A percentile compares a stretch with the other conserved stretches of the same genome.
phyloP scores from a whole-genome alignment of 2,888 invertebrate genomes.

The Dascillus cervinus region DNA sequence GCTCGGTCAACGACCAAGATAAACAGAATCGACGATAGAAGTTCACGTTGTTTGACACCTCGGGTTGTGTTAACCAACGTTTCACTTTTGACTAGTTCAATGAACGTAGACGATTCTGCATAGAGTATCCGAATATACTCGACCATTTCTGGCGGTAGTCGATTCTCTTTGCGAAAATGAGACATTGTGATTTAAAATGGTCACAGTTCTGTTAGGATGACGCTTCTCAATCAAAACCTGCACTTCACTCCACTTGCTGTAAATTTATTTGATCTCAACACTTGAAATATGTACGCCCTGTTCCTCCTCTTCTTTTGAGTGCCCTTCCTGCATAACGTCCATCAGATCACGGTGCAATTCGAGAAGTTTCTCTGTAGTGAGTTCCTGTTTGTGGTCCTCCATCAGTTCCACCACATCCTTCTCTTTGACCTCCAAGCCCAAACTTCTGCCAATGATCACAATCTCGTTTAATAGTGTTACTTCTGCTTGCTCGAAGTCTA shows the following conservation, averaged over 20 bases:
- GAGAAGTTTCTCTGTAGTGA: constrained; percentile 1
- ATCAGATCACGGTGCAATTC: constrained; percentile 3
- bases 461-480: too few relatives aligned
- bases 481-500: too few relatives aligned
- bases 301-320: not conserved
- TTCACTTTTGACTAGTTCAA: too few relatives aligned
- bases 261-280: constrained; percentile 2
- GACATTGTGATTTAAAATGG: constrained; percentile 2
- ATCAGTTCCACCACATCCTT: constrained; percentile 3
- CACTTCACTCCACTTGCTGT: constrained; percentile 4
- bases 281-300: constrained; percentile 1
- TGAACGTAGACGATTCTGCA: too few relatives aligned
- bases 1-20: too few relatives aligned
- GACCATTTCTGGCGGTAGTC: too few relatives aligned
- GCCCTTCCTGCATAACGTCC: constrained; percentile 3
- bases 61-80: too few relatives aligned
- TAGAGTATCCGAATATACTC: too few relatives aligned
- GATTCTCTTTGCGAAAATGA: constrained; percentile 2
- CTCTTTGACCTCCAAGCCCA: constrained; percentile 19
- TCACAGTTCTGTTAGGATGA: constrained; percentile 2
- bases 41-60: too few relatives aligned
- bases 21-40: too few relatives aligned
- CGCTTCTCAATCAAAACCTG: constrained; percentile 2
- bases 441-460: constrained; percentile 18
- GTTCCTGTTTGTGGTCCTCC: constrained; percentile 3